Conservation (phyloP, 2,113 vertebrate genomes). For the Halichoerus grypus region DNA sequence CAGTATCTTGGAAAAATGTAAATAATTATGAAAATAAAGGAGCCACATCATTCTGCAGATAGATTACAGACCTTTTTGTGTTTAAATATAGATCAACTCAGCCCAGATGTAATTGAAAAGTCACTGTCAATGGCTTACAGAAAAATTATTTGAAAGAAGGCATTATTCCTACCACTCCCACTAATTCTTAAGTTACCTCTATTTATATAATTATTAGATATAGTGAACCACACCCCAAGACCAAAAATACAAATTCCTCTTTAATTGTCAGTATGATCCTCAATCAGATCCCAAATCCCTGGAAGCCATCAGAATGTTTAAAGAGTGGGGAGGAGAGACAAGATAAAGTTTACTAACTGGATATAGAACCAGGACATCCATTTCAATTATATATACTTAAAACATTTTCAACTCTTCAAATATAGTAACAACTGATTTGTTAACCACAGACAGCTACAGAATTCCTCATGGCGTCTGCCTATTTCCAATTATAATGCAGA, state of each 20-base stretch:
- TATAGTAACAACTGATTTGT: background rate
- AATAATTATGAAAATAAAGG: background rate
- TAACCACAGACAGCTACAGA: background rate
- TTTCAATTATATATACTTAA: constrained; percentile 13
- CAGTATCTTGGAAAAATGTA: background rate
- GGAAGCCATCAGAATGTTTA: background rate
- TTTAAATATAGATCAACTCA: background rate
- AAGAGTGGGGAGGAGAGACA: background rate
- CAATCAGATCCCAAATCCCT: background rate
- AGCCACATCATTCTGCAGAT: background rate
- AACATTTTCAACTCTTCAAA: background rate
- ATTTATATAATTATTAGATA: constrained; percentile 26
- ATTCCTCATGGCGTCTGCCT: background rate
- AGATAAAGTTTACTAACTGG: constrained; percentile 17
- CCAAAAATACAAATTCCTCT: background rate
- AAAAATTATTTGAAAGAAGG: constrained; percentile 1
- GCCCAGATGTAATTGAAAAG: background rate
- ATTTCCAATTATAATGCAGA: background rate
- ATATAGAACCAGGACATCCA: background rate
- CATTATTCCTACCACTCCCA: background rate
- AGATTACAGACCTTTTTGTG: background rate
- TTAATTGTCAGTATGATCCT: background rate
- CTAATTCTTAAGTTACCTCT: background rate
- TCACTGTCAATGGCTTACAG: background rate
- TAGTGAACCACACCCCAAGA: background rate